Conservation (phyloP, 1,140 invertebrate species). For the Branchinecta lynchi region DNA sequence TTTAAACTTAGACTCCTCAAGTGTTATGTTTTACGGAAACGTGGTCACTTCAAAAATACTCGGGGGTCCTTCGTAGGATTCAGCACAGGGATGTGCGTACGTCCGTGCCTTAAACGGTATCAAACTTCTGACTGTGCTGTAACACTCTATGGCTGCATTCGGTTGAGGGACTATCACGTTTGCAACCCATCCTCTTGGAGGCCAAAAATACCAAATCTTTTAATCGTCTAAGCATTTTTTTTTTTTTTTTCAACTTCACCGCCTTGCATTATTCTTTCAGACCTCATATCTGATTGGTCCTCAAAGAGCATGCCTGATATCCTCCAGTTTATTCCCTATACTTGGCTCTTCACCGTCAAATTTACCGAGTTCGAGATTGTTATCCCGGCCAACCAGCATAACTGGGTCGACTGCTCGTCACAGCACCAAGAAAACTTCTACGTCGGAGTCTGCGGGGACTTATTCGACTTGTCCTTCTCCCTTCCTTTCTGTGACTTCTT, state of each 20-base stretch:
- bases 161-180: slow-evolving; percentile 16
- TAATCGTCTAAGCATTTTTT: not conserved
- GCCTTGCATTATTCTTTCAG: slow-evolving; percentile 31
- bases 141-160: too few relatives aligned
- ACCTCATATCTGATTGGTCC: slow-evolving; percentile 92
- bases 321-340: slow-evolving; percentile 89
- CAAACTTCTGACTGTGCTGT: too few relatives aligned
- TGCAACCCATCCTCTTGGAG: not conserved
- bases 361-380: slow-evolving; percentile 92
- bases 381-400: slow-evolving; percentile 87
- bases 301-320: slow-evolving; percentile 77
- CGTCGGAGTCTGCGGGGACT: slow-evolving; percentile 79
- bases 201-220: not conserved
- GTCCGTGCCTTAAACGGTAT: too few relatives aligned
- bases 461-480: slow-evolving; percentile 80
- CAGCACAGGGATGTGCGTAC: too few relatives aligned
- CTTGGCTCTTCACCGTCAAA: slow-evolving; percentile 77
- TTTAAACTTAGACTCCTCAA: too few relatives aligned
- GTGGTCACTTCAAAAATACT: too few relatives aligned
- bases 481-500: slow-evolving; percentile 83
- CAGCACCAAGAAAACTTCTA: slow-evolving; percentile 85
- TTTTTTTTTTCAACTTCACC: too few relatives aligned
- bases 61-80: too few relatives aligned
- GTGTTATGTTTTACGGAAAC: too few relatives aligned
- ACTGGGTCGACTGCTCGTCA: slow-evolving; percentile 96